Conservation (phyloP, 2,113 vertebrate species). For the Microtus richardsoni region DNA sequence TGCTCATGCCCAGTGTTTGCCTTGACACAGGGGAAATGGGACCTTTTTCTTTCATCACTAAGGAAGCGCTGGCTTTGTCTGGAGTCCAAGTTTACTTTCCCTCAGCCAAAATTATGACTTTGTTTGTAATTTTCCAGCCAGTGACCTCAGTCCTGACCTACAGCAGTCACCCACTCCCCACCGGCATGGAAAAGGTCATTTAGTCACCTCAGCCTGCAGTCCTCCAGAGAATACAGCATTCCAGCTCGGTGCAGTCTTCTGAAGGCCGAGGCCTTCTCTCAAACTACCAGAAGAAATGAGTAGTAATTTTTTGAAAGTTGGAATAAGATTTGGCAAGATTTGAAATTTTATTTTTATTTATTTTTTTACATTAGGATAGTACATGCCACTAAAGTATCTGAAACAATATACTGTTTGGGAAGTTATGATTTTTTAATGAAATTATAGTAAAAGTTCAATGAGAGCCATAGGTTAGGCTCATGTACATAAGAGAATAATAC, state of each 20-base stretch:
- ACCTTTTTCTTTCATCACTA: constrained; percentile 66
- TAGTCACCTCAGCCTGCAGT: constrained; percentile 48
- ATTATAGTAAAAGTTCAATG: not conserved
- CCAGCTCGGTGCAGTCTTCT: constrained; percentile 7
- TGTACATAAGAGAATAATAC: not conserved
- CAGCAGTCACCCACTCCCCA: constrained; percentile 61
- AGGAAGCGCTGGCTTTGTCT: constrained; percentile 73
- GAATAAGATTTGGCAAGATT: not conserved
- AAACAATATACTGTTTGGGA: constrained; percentile 41
- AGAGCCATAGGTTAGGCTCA: not conserved
- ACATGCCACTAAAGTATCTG: not conserved
- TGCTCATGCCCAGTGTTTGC: constrained; percentile 74
- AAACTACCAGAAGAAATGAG: constrained; percentile 15
- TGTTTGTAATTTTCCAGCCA: constrained; percentile 78
- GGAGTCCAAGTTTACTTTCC: constrained; percentile 67
- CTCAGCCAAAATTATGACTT: constrained; percentile 82
- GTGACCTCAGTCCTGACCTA: constrained; percentile 82
- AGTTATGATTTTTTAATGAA: constrained; percentile 38
- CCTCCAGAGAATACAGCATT: constrained; percentile 1
- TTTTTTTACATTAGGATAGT: constrained; percentile 30
- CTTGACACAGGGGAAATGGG: constrained; percentile 65
- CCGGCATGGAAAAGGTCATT: constrained; percentile 74
- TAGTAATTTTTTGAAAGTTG: not conserved
- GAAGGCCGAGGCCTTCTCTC: constrained; percentile 42
- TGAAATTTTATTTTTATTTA: constrained; percentile 11